Evolutionary conservation across 2,888 invertebrate species (phyloP), one percentile per base, ranked within the genome.

Genomic region (Cheiracanthium punctorium): DNA sequence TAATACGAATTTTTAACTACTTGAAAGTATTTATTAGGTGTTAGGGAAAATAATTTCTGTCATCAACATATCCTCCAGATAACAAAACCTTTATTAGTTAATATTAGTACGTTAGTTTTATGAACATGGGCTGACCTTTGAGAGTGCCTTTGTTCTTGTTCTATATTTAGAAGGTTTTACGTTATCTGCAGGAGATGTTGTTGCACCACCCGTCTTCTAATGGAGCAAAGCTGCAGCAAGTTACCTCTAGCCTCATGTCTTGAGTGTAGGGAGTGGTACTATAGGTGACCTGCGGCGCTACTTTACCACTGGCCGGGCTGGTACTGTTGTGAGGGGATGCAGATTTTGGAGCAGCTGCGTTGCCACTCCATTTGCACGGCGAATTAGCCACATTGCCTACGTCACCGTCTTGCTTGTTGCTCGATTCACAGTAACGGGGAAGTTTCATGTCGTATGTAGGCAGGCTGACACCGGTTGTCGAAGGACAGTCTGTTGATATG

Each of bases 301-400:
- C 88, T 72, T 89, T 89, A 8, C 85, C 87, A 32, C 82, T 85
- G 72, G 82, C 84, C 12, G 88, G 88, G 71, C 88, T 88, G 52
- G 88, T 85, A 33, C 85, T 88, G 70, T 85, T 88, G 33, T 89
- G 88, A 33, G 89, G 89, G 1, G 89, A 89, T 64, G 87, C 76
- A 32, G 88, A 87, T 37, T 84, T 88, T 12, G 88, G 84, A 12
- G 85, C 87, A 7, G 88, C 82, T 20, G 87, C 84, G 41, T 72
- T 81, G 17, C 87, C 87, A 52, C 88, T 88, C 88, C 89, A 88
- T 70, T 87, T 88, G 52, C 88, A 89, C 2, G 80, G 80, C 8
- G 80, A 81, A 17, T 29, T 73, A n/a, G 37, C 52, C 0, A 80
- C 79, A 41, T 73, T 77, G 30, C 79, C 87, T 1, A 76, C 74